Conservation (phyloP, 2,888 invertebrate genomes). For the Ichneumoninae sp. region DNA sequence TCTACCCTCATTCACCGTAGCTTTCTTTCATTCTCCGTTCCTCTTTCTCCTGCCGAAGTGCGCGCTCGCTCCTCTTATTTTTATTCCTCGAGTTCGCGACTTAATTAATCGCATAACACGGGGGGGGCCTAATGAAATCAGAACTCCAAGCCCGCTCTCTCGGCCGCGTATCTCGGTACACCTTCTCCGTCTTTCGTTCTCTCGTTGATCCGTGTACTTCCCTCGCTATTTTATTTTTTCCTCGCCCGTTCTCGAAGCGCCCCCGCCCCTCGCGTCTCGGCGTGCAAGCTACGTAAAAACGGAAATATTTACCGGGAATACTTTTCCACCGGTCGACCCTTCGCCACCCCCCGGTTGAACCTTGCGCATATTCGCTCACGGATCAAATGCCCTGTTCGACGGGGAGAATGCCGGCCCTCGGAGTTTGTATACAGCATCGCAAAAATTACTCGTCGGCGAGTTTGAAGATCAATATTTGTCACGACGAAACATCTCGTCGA, state of each 20-base stretch:
- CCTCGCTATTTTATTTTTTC: conserved; percentile 62
- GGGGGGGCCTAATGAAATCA: conserved; percentile 83
- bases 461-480: conserved; percentile 49
- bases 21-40: conserved; percentile 50
- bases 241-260: conserved; percentile 53
- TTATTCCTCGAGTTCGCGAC: conserved; percentile 82
- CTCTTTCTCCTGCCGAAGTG: conserved; percentile 40
- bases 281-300: conserved; percentile 75
- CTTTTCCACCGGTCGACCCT: conserved; percentile 74
- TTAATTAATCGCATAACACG: conserved; percentile 85
- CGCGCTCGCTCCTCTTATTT: conserved; percentile 71
- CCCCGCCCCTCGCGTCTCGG: conserved; percentile 51
- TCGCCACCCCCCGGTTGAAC: neutral
- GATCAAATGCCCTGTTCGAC: conserved; percentile 41
- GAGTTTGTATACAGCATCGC: conserved; percentile 10
- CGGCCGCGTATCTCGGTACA: conserved; percentile 56
- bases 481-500: conserved; percentile 23
- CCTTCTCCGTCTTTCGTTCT: conserved; percentile 42
- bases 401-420: conserved; percentile 1
- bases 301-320: conserved; percentile 82
- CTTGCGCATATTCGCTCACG: conserved; percentile 45
- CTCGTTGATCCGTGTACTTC: conserved; percentile 64
- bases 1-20: conserved; percentile 13
- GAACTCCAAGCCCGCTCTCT: conserved; percentile 78
- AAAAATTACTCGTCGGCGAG: conserved; percentile 37